phyloP scores from a whole-genome alignment of 2,888 invertebrate genomes.

The Agrochola circellaris region DNA sequence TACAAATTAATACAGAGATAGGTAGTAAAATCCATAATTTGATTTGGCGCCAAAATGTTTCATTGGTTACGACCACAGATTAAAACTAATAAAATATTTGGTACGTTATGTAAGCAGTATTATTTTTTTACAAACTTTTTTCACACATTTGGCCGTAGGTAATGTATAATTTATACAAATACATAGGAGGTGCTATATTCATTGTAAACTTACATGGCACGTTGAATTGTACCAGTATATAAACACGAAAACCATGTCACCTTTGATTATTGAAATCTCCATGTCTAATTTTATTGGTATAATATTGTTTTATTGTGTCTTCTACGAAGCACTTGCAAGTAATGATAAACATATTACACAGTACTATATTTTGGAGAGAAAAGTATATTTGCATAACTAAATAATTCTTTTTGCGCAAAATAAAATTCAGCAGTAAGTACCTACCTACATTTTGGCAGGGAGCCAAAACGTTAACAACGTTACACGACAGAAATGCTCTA shows the following conservation, averaged over 20 bases:
- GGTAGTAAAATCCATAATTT: constrained; percentile 13
- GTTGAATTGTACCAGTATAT: background rate
- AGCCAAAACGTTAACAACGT: constrained; percentile 51
- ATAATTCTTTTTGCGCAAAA: constrained; percentile 44
- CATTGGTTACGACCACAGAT: constrained; percentile 17
- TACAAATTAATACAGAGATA: constrained; percentile 9
- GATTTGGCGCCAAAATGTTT: constrained; percentile 26
- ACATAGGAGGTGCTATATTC: background rate
- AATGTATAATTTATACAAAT: constrained; percentile 1
- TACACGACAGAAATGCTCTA: constrained; percentile 33
- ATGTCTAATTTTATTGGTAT: background rate
- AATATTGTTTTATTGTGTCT: background rate
- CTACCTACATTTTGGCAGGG: constrained; percentile 29
- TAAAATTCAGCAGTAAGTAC: constrained; percentile 31
- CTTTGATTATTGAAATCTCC: background rate
- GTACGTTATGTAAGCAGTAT: background rate
- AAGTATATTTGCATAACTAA: constrained; percentile 46
- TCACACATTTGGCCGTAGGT: background rate
- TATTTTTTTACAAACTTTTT: constrained; percentile 3
- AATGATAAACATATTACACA: constrained; percentile 12
- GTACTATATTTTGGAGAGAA: constrained; percentile 35
- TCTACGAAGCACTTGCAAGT: background rate
- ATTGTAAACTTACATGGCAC: background rate
- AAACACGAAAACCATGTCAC: background rate
- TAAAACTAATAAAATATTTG: constrained; percentile 17